A percentile compares a stretch with the other conserved stretches of the same genome.
Evolutionary conservation across 2,113 vertebrate genomes (phyloP).

Genomic region (Ailuropoda melanoleuca): DNA sequence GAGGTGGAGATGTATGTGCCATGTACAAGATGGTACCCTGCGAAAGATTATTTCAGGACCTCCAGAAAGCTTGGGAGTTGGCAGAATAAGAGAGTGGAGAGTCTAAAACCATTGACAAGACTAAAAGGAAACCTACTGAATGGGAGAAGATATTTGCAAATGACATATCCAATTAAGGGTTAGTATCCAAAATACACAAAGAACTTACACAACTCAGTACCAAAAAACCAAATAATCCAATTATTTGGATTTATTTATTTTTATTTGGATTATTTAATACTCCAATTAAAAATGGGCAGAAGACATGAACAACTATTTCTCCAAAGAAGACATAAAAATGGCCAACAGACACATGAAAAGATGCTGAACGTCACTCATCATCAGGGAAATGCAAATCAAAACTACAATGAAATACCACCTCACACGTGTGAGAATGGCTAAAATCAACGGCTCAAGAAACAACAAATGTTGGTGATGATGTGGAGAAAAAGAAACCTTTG

Average conservation of each 20-base stretch:
- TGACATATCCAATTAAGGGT: not conserved
- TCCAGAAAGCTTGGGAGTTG: not conserved
- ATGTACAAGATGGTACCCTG: rapidly evolving
- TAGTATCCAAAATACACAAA: not conserved
- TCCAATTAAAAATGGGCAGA: not conserved
- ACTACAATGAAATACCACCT: not conserved
- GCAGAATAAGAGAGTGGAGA: not conserved
- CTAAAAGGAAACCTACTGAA: not conserved
- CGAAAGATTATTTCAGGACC: not conserved
- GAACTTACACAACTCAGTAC: not conserved
- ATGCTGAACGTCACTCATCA: not conserved
- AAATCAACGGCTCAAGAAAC: not conserved
- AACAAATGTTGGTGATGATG: not conserved
- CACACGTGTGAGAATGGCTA: not conserved
- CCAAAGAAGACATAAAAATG: not conserved
- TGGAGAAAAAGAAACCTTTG: not conserved
- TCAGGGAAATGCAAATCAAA: not conserved
- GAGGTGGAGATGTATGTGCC: not conserved
- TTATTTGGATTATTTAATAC: not conserved
- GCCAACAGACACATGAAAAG: not conserved
- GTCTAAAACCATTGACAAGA: not conserved
- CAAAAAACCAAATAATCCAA: not conserved
- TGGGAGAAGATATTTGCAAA: not conserved
- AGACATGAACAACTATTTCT: not conserved
- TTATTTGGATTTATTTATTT: not conserved